Base-by-base conservation (phyloP, 2,113 vertebrate genomes). In the Fulica atra region DNA sequence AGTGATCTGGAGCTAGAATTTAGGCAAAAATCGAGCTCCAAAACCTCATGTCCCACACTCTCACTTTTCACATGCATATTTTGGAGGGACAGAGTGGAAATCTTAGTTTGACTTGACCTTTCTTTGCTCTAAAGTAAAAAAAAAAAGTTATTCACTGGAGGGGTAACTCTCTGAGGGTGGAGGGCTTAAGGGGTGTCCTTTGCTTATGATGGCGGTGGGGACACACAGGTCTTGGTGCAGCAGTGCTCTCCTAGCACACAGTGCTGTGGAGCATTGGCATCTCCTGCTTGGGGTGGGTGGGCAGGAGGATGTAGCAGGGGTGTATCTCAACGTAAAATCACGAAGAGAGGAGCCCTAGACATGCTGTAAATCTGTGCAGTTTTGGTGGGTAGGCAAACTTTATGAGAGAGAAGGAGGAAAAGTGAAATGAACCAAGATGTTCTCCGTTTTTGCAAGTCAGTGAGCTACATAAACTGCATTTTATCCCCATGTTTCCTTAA, bases 381-480 rank as follows among this genome's bases (percentile, higher is more conserved):
- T 79, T 71, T 66, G 19, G 36, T 63, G 46, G 7, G 21, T 31
- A 64, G 80, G 76, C 29, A 76, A 60, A 82, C 5, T 2, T 28
- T 31, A 16, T 3, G 23, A 10, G 33, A 74, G 8, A 36, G 42
- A 79, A 56, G 8, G 35, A 85, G 38, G 18, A 91, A 60, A 87
- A 31, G 42, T 1, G 1, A 81, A 66, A 23, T 35, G 54, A 76
- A 50, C 2, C 38, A 38, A 61, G 57, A 17, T 29, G 3, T 38
- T 84, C 23, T 86, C 35, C 1, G 9, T 54, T 80, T 88, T 86
- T 86, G 17, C 51, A 81, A 77, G 69, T 24, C 60, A 80, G 40
- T 11, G 35, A 1, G 0, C 9, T 9, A 3, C 10, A 3, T 77
- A 23, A 81, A 24, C 20, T 61, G 24, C 7, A 7, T 5, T 56